These are phyloP conservation scores for Pammene aurita DNA, from an alignment of 2,888 invertebrate species.

Conservation along the genomic window DNA sequence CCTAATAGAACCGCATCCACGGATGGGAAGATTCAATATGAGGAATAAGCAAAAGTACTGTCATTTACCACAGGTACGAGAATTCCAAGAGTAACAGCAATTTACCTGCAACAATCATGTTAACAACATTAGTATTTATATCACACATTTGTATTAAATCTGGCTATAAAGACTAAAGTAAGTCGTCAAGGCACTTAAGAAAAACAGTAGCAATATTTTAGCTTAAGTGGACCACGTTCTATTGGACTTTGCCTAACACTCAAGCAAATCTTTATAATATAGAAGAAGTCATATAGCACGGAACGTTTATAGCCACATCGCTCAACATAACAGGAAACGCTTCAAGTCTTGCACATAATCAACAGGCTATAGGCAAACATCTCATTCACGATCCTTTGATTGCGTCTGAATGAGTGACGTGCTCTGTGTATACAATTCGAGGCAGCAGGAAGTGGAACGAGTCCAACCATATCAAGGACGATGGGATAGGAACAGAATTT, in stretches of 20 bases:
- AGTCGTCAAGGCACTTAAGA: too few species aligned
- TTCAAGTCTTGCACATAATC: slow-evolving; percentile 57
- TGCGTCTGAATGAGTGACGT: slow-evolving; percentile 80
- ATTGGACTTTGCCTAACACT: not conserved
- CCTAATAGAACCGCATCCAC: not conserved
- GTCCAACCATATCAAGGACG: slow-evolving; percentile 78
- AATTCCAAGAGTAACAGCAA: not conserved
- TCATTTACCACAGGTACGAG: not conserved
- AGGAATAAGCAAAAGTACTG: not conserved
- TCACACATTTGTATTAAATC: too few species aligned
- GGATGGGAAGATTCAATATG: not conserved
- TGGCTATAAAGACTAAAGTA: too few species aligned
- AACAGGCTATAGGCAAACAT: slow-evolving; percentile 62
- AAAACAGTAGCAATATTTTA: not conserved
- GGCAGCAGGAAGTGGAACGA: slow-evolving; percentile 77
- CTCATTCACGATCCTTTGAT: slow-evolving; percentile 81
- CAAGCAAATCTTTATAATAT: not conserved
- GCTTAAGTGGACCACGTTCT: not conserved
- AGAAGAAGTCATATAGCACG: slow-evolving; percentile 8
- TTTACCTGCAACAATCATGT: slow-evolving; percentile 11
- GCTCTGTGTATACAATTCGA: slow-evolving; percentile 74
- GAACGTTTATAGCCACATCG: slow-evolving; percentile 38
- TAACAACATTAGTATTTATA: not conserved
- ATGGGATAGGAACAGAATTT: slow-evolving; percentile 67
- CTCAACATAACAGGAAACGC: slow-evolving; percentile 68